A percentile compares a stretch with the other conserved stretches of the same genome.
phyloP scores from a whole-genome alignment of 2,888 invertebrate species.

The Melipona beecheii region DNA sequence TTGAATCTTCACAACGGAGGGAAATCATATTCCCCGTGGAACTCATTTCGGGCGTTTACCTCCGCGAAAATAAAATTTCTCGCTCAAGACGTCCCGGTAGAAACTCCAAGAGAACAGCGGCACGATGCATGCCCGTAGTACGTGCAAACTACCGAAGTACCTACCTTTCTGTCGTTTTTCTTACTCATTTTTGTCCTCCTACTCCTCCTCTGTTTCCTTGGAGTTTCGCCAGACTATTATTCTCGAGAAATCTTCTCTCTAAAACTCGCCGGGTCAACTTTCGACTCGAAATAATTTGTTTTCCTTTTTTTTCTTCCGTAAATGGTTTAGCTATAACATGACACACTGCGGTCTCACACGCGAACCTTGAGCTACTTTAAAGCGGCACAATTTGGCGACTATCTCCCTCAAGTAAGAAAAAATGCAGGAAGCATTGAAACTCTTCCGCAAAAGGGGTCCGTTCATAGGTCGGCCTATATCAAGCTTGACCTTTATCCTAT shows the following conservation, averaged over 20 bases:
- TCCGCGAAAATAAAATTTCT: constrained; percentile 3
- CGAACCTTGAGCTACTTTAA: constrained; percentile 44
- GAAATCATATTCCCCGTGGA: constrained; percentile 2
- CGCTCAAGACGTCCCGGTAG: neutral
- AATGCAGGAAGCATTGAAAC: constrained; percentile 23
- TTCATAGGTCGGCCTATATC: constrained; percentile 39
- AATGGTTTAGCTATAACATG: constrained; percentile 15
- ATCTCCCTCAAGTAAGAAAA: constrained; percentile 14
- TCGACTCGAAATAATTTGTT: constrained; percentile 18
- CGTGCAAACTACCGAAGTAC: neutral
- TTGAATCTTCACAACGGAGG: neutral
- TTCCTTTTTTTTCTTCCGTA: neutral
- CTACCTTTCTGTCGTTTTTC: neutral
- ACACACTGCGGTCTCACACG: constrained; percentile 9
- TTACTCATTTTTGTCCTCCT: neutral
- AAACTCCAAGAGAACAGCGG: neutral
- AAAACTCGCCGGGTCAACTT: constrained; percentile 10
- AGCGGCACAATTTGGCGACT: constrained; percentile 8
- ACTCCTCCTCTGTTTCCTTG: neutral
- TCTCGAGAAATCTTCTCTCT: neutral
- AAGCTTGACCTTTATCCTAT: constrained; percentile 17
- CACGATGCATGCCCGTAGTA: neutral
- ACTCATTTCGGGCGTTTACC: constrained; percentile 3
- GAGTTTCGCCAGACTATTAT: constrained; percentile 14
- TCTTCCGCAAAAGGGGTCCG: neutral